Conservation (phyloP, 2,797 vertebrate genomes). For the Telmatherina bonti region DNA sequence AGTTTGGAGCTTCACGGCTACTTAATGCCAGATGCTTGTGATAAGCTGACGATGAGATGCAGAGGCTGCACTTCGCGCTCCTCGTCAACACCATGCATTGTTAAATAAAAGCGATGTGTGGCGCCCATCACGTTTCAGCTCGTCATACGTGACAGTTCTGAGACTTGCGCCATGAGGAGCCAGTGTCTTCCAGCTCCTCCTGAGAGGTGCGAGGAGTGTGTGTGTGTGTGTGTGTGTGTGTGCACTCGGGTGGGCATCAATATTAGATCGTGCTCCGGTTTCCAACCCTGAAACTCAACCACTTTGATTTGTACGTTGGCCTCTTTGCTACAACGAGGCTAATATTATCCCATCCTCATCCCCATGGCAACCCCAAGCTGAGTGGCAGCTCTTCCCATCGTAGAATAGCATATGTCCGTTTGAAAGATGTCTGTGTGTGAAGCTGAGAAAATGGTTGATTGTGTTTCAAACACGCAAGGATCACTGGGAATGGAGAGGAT, state of each 20-base stretch:
- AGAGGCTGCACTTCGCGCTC: constrained; percentile 48
- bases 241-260: constrained; percentile 72
- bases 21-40: constrained; percentile 65
- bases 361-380: constrained; percentile 54
- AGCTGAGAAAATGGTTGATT: constrained; percentile 54
- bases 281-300: constrained; percentile 62
- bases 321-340: constrained; percentile 43
- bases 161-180: constrained; percentile 52
- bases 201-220: constrained; percentile 49
- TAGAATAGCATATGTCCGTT: constrained; percentile 29
- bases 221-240: constrained; percentile 12
- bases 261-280: constrained; percentile 75
- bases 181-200: constrained; percentile 55
- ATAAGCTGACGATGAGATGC: constrained; percentile 56
- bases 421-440: constrained; percentile 54
- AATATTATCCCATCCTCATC: constrained; percentile 44
- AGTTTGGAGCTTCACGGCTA: constrained; percentile 56
- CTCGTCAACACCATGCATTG: constrained; percentile 63
- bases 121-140: constrained; percentile 36
- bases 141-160: constrained; percentile 63
- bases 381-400: constrained; percentile 61
- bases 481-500: constrained; percentile 31
- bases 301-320: constrained; percentile 67
- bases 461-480: constrained; percentile 29
- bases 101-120: constrained; percentile 69